A percentile compares a stretch with the other conserved stretches of the same genome.
These are phyloP conservation scores for Notoglanidium macrostoma DNA, from an alignment of 2,797 vertebrate species.

Conservation along the genomic window DNA sequence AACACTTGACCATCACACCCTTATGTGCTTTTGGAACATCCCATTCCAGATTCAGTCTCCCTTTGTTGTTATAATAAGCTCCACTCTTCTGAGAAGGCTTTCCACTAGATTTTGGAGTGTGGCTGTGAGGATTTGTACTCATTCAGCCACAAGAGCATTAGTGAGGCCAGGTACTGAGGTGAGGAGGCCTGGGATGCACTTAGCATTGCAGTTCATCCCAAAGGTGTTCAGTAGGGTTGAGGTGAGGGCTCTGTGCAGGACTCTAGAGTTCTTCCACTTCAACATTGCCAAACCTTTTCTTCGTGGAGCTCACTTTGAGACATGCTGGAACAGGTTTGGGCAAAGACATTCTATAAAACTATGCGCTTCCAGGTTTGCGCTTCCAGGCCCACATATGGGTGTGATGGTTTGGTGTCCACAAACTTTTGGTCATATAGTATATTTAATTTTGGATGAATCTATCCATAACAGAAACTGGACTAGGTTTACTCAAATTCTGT, in stretches of 20 bases:
- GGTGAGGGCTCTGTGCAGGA: neutral
- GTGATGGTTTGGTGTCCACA: neutral
- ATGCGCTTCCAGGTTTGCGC: neutral
- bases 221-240: neutral
- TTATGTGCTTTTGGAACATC: neutral
- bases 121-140: neutral
- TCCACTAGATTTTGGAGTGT: too few relatives aligned
- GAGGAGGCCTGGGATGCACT: neutral
- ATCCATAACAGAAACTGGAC: neutral
- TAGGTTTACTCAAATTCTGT: neutral
- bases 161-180: neutral
- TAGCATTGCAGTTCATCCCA: neutral
- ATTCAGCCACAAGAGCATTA: neutral
- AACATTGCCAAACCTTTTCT: neutral
- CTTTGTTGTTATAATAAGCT: neutral
- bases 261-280: too few relatives aligned
- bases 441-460: neutral
- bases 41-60: neutral
- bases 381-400: neutral
- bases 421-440: neutral
- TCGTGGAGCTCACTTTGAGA: neutral
- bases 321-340: neutral
- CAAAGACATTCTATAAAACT: neutral
- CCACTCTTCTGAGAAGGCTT: too few relatives aligned
- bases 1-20: neutral